A percentile compares a stretch with the other conserved stretches of the same genome.
Conservation (phyloP, 2,113 vertebrate species). For the Scophthalmus maximus region DNA sequence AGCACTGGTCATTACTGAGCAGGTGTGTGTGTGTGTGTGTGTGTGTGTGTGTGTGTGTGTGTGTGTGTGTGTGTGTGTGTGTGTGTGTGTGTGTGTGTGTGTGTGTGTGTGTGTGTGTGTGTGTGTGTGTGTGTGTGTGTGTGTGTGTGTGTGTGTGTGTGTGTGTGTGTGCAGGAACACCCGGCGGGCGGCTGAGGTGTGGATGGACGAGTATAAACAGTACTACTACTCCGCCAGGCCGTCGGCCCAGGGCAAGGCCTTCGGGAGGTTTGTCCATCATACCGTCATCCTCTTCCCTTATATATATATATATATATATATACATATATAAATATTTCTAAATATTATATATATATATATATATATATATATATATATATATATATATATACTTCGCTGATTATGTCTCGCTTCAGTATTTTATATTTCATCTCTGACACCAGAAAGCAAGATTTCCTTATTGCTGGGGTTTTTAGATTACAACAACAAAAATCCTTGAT, state of each 20-base stretch:
- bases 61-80: slow-evolving; percentile 40
- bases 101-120: too few species aligned
- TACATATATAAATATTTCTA: too few species aligned
- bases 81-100: slow-evolving; percentile 36
- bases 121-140: slow-evolving; percentile 20
- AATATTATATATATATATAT: too few species aligned
- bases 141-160: slow-evolving; percentile 44
- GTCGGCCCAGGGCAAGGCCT: slow-evolving; percentile 93
- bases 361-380: too few species aligned
- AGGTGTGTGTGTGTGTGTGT: too few species aligned
- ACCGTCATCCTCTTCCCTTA: neutral
- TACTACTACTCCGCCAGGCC: slow-evolving; percentile 97
- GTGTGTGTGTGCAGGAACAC: slow-evolving; percentile 88
- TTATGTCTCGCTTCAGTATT: neutral
- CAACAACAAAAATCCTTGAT: too few species aligned
- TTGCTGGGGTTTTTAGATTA: too few species aligned
- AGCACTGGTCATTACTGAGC: slow-evolving; percentile 18
- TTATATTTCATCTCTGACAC: too few species aligned
- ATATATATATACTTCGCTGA: too few species aligned
- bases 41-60: slow-evolving; percentile 18
- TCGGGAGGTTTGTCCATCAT: slow-evolving; percentile 88
- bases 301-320: too few species aligned
- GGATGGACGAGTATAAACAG: slow-evolving; percentile 99
- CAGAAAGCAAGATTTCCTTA: too few species aligned
- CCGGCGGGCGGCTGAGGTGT: slow-evolving; percentile 95